These are phyloP conservation scores for Epinephelus moara DNA, from an alignment of 2,113 vertebrate genomes.

Conservation along the genomic window DNA sequence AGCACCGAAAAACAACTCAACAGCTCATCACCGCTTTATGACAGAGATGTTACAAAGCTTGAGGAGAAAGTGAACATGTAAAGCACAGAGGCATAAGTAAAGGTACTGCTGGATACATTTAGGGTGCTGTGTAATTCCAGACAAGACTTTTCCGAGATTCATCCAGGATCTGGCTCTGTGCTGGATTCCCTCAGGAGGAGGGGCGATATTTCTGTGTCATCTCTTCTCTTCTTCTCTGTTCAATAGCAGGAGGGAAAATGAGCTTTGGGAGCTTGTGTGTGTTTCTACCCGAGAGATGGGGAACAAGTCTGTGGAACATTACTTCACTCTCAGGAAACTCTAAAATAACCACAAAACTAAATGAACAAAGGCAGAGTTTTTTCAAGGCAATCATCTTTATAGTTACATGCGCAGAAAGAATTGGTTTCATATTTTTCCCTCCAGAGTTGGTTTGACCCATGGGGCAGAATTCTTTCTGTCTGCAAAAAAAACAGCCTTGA, in stretches of 20 bases:
- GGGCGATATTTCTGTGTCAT: constrained; percentile 47
- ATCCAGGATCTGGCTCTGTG: constrained; percentile 17
- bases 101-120: constrained; percentile 2
- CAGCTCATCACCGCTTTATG: constrained; percentile 10
- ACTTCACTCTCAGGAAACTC: constrained; percentile 13
- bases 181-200: constrained; percentile 34
- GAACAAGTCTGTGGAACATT: constrained; percentile 31
- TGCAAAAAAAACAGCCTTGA: constrained; percentile 19
- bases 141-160: constrained; percentile 42
- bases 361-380: constrained; percentile 25
- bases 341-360: constrained; percentile 50
- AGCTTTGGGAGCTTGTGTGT: constrained; percentile 47
- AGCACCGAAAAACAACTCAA: constrained; percentile 13
- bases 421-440: constrained; percentile 17
- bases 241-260: constrained; percentile 34
- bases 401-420: constrained; percentile 4
- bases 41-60: constrained; percentile 13
- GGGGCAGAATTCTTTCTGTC: constrained; percentile 15
- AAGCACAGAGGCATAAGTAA: background rate
- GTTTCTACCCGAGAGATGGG: constrained; percentile 21
- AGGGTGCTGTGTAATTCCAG: background rate
- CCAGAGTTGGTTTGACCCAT: constrained; percentile 11
- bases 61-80: constrained; percentile 14
- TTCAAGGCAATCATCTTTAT: constrained; percentile 22
- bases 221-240: constrained; percentile 22